Percentiles rank a stretch among this genome's conserved stretches.
Conservation (phyloP, 1,140 invertebrate genomes). For the Helicoverpa armigera region DNA sequence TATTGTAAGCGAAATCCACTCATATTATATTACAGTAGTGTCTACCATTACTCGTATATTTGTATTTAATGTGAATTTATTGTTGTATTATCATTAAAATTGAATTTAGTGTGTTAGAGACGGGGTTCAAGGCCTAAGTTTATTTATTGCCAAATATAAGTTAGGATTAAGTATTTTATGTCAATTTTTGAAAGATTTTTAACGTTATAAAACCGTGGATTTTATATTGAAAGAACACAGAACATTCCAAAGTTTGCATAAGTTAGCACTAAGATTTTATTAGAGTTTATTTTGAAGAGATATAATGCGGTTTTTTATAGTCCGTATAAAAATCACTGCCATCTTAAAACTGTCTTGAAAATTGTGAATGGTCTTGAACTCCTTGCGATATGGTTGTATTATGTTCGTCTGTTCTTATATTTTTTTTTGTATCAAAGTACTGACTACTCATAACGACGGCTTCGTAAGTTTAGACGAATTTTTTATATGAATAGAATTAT, state of each 20-base stretch:
- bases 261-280: constrained; percentile 26
- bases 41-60: constrained; percentile 62
- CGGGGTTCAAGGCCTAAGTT: constrained; percentile 68
- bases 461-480: constrained; percentile 13
- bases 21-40: constrained; percentile 62
- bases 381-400: constrained; percentile 57
- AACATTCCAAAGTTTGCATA: constrained; percentile 47
- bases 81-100: constrained; percentile 61
- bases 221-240: constrained; percentile 3
- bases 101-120: constrained; percentile 51
- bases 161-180: constrained; percentile 48
- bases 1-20: constrained; percentile 66
- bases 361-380: constrained; percentile 61
- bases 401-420: constrained; percentile 36
- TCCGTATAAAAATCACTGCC: constrained; percentile 42
- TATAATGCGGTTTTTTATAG: neutral
- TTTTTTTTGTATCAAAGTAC: neutral
- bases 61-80: constrained; percentile 66
- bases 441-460: constrained; percentile 7
- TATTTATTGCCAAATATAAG: constrained; percentile 56
- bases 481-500: neutral
- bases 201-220: constrained; percentile 29
- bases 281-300: neutral
- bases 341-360: constrained; percentile 27
- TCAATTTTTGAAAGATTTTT: constrained; percentile 34